These are phyloP conservation scores for Eupeodes latifasciatus DNA, from an alignment of 2,888 invertebrate genomes.

Conservation along the genomic window DNA sequence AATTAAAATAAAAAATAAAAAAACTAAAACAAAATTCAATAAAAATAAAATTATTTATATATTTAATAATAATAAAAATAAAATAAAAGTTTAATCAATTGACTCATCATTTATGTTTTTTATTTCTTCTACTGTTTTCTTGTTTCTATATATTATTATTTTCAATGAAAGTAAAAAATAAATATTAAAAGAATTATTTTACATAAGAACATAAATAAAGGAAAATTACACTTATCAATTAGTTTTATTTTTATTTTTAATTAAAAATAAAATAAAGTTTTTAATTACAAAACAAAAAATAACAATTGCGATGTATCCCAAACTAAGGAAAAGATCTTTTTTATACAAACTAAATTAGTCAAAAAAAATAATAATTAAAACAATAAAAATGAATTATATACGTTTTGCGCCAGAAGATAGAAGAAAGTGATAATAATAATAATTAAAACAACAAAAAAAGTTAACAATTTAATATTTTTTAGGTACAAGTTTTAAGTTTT, in stretches of 20 bases:
- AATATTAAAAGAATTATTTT: constrained; percentile 74
- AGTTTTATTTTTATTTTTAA: constrained; percentile 7
- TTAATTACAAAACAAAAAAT: constrained; percentile 24
- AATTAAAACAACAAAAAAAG: constrained; percentile 8
- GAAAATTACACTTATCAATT: constrained; percentile 43
- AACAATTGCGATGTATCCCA: constrained; percentile 63
- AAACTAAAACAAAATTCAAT: constrained; percentile 80
- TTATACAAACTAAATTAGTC: constrained; percentile 40
- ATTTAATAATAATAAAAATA: constrained; percentile 13
- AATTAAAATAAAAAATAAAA: constrained; percentile 77
- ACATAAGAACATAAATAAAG: constrained; percentile 65
- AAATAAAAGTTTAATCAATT: constrained; percentile 58
- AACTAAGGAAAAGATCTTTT: constrained; percentile 33
- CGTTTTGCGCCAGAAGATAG: constrained; percentile 40
- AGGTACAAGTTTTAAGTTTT: constrained; percentile 72
- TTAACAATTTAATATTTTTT: constrained; percentile 69
- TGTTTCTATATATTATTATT: constrained; percentile 61
- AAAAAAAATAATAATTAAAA: constrained; percentile 26
- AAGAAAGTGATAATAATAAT: constrained; percentile 17
- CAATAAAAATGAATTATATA: constrained; percentile 78
- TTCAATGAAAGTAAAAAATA: constrained; percentile 63
- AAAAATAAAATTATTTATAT: constrained; percentile 77
- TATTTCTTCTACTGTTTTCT: constrained; percentile 40
- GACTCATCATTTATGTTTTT: constrained; percentile 60
- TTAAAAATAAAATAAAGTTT: constrained; percentile 19